phyloP scores from a whole-genome alignment of 64 coral and sea anemone genomes.

The Cladopsammia gracilis region DNA sequence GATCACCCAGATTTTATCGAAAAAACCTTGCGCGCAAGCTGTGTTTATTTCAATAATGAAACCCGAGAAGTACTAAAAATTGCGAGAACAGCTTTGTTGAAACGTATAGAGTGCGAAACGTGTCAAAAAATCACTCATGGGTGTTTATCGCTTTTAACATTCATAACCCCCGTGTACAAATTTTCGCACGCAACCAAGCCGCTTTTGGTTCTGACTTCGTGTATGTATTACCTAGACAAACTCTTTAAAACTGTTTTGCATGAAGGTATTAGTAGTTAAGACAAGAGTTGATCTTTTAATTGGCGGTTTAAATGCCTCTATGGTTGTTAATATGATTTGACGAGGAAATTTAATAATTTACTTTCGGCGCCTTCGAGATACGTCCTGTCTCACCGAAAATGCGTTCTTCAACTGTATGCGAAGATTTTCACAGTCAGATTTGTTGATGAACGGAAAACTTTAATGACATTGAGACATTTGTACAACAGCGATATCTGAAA shows the following conservation, averaged over 20 bases:
- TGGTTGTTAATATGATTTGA: conserved; percentile 41
- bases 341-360: conserved; percentile 21
- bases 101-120: neutral
- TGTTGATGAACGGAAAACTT: neutral
- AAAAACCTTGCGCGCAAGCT: neutral
- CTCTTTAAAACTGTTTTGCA: neutral
- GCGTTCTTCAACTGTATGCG: neutral
- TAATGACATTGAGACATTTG: neutral
- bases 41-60: neutral
- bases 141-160: conserved; percentile 21
- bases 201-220: neutral
- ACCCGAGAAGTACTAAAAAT: neutral
- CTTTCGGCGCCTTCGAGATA: neutral
- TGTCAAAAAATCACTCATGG: neutral
- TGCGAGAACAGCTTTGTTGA: neutral
- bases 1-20: neutral
- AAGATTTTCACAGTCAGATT: neutral
- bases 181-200: neutral
- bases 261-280: neutral
- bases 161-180: neutral
- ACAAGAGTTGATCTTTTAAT: conserved; percentile 21
- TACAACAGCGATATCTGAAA: neutral
- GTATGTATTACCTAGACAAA: neutral
- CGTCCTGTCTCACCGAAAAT: too few species aligned
- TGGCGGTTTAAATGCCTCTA: conserved; percentile 3